Percentiles rank a stretch among this genome's conserved stretches.
These are phyloP conservation scores for Hydrotaea cyrtoneurina DNA, from an alignment of 2,888 invertebrate genomes.

Conservation along the genomic window DNA sequence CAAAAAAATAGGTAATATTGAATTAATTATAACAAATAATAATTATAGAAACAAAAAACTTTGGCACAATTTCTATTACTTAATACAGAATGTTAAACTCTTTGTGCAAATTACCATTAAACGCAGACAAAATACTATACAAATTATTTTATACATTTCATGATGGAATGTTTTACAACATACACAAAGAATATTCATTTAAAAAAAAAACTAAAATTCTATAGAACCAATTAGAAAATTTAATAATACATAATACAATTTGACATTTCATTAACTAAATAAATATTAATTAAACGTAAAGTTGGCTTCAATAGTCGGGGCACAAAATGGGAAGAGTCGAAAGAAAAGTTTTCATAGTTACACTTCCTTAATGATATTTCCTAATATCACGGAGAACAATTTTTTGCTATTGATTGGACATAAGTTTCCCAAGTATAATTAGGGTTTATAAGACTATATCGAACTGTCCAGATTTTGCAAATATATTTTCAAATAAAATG, in stretches of 20 bases:
- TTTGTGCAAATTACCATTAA: conserved; percentile 7
- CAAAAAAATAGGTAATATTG: neutral
- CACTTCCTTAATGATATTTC: too few relatives aligned
- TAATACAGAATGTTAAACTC: conserved; percentile 1
- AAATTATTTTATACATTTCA: conserved; percentile 30
- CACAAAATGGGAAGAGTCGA: neutral
- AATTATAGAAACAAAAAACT: conserved; percentile 40
- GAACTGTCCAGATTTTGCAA: too few relatives aligned
- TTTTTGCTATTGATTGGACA: too few relatives aligned
- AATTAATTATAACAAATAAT: conserved; percentile 18
- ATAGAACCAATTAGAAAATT: conserved; percentile 1
- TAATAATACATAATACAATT: conserved; percentile 10
- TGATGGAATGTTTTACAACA: conserved; percentile 57
- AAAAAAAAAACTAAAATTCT: conserved; percentile 1
- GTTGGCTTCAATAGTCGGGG: neutral
- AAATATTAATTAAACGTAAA: conserved; percentile 19
- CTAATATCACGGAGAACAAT: too few relatives aligned
- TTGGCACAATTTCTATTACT: conserved; percentile 54
- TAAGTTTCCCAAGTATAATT: too few relatives aligned
- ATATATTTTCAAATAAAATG: too few relatives aligned
- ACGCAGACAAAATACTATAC: conserved; percentile 18
- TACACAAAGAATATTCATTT: neutral
- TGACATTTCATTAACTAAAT: conserved; percentile 17
- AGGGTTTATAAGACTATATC: too few relatives aligned
- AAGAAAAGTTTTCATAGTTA: too few relatives aligned